phyloP scores from a whole-genome alignment of 1,140 invertebrate species.

The Sminthurinus signatus region DNA sequence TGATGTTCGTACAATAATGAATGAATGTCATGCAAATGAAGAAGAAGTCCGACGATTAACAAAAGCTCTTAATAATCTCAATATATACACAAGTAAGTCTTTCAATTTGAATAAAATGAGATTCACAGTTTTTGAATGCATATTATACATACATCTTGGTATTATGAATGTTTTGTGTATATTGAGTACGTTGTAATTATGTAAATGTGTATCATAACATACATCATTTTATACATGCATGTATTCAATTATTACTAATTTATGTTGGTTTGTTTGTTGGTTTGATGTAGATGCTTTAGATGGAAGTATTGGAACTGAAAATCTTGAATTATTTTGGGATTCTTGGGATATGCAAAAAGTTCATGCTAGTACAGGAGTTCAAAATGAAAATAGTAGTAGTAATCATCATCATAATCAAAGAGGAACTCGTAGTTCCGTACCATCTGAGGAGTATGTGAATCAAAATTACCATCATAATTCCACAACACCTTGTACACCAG shows the following conservation, averaged over 20 bases:
- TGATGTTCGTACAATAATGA: conserved; percentile 67
- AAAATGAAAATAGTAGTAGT: conserved; percentile 53
- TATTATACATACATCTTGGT: too few relatives aligned
- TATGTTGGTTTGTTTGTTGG: too few relatives aligned
- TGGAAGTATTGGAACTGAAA: conserved; percentile 21
- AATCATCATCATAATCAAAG: conserved; percentile 46
- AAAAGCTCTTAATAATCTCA: conserved; percentile 74
- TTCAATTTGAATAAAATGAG: too few relatives aligned
- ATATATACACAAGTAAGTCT: conserved; percentile 76
- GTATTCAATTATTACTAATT: too few relatives aligned
- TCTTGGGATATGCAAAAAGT: conserved; percentile 66
- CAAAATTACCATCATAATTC: conserved; percentile 24
- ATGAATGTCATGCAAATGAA: conserved; percentile 57
- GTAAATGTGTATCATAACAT: too few relatives aligned
- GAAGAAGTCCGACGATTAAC: conserved; percentile 73
- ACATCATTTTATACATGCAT: too few relatives aligned
- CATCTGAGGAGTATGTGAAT: conserved; percentile 55
- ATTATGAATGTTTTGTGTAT: too few relatives aligned
- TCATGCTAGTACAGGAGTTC: conserved; percentile 44
- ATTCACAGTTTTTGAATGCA: too few relatives aligned
- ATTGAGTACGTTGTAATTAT: too few relatives aligned
- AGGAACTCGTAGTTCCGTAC: conserved; percentile 52
- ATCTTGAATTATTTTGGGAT: conserved; percentile 71
- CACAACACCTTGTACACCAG: conserved; percentile 36
- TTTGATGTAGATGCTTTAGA: conserved; percentile 52